A percentile compares a stretch with the other conserved stretches of the same genome.
These are phyloP conservation scores for Chlorops oryzae DNA, from an alignment of 1,140 invertebrate species.

Conservation along the genomic window DNA sequence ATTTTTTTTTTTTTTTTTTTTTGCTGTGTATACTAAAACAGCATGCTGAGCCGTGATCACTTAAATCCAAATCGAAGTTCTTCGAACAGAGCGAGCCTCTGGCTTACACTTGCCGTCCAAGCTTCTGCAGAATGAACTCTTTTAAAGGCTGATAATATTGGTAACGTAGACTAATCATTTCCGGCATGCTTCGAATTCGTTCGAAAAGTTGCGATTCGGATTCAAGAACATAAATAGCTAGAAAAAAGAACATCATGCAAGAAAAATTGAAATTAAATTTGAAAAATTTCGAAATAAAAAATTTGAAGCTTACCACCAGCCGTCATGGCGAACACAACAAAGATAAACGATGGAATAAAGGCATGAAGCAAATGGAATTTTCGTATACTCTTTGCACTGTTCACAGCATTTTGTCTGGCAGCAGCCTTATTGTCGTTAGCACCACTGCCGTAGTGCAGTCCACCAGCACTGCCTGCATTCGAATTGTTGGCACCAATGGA, in stretches of 20 bases:
- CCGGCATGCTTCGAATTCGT: conserved; percentile 65
- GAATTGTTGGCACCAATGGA: conserved; percentile 8
- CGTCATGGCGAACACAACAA: conserved; percentile 60
- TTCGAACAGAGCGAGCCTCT: too few species aligned
- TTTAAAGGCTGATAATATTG: conserved; percentile 79
- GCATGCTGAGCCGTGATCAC: too few species aligned
- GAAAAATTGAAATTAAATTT: too few species aligned
- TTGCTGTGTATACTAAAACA: too few species aligned
- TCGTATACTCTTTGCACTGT: conserved; percentile 34
- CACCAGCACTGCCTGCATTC: too few species aligned
- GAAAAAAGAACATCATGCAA: too few species aligned
- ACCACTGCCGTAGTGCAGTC: conserved; percentile 1
- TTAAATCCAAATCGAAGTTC: too few species aligned
- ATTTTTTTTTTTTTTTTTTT: too few species aligned
- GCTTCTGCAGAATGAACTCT: conserved; percentile 56
- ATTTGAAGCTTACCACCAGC: too few species aligned
- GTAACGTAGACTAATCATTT: conserved; percentile 68
- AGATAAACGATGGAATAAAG: conserved; percentile 66
- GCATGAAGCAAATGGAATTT: conserved; percentile 60
- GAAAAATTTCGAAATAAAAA: too few species aligned
- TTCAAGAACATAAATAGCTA: conserved; percentile 63
- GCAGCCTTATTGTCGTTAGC: conserved; percentile 7
- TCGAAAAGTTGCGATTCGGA: conserved; percentile 67
- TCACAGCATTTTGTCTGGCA: conserved; percentile 16
- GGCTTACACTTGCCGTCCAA: conserved; percentile 22